These are phyloP conservation scores for Neogale vison DNA, from an alignment of 2,113 vertebrate genomes.

Conservation along the genomic window DNA sequence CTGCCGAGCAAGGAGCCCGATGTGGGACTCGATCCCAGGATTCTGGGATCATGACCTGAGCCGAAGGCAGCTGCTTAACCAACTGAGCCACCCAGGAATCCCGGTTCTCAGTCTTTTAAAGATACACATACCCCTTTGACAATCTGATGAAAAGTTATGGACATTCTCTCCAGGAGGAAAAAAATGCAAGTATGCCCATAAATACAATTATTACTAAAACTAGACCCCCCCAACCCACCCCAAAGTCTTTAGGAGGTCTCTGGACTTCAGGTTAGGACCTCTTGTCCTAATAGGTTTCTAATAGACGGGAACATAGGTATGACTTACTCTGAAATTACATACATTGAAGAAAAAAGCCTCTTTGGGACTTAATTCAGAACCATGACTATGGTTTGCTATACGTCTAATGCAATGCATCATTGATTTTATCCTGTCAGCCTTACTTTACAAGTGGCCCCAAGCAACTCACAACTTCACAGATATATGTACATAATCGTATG, in stretches of 20 bases:
- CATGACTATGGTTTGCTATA: slow-evolving; percentile 54
- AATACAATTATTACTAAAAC: neutral
- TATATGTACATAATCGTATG: slow-evolving; percentile 62
- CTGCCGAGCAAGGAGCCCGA: no score
- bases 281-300: slow-evolving; percentile 41
- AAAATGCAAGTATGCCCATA: neutral
- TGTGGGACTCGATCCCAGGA: no score
- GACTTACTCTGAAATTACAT: slow-evolving; percentile 39
- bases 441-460: slow-evolving; percentile 64
- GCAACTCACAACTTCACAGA: slow-evolving; percentile 65
- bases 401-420: slow-evolving; percentile 34
- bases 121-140: neutral
- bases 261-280: slow-evolving; percentile 8
- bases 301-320: slow-evolving; percentile 12
- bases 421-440: slow-evolving; percentile 69
- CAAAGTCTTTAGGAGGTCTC: neutral
- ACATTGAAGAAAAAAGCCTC: slow-evolving; percentile 35
- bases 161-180: neutral
- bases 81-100: no score
- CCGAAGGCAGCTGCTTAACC: no score
- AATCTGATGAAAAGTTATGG: neutral
- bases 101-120: neutral
- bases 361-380: slow-evolving; percentile 62
- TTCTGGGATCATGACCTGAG: no score
- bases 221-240: neutral